These are phyloP conservation scores for Lontra canadensis DNA, from an alignment of 2,113 vertebrate species.

Conservation along the genomic window DNA sequence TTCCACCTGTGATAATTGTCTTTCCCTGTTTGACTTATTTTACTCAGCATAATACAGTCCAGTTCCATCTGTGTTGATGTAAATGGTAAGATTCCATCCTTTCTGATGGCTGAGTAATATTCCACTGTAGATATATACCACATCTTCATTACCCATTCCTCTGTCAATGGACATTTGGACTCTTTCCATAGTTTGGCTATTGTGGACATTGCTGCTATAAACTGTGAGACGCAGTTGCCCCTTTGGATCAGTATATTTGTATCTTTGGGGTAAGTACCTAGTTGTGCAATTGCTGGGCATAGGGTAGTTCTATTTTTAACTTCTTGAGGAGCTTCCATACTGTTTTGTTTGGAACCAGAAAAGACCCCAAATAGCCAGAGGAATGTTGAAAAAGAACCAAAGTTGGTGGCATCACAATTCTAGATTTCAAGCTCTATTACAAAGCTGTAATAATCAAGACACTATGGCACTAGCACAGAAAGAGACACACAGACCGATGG, in stretches of 20 bases:
- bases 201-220: background rate
- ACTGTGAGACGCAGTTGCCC: background rate
- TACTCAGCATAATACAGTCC: background rate
- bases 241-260: background rate
- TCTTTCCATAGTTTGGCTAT: background rate
- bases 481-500: background rate
- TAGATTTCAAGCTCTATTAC: background rate
- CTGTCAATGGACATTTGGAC: background rate
- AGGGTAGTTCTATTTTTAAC: background rate
- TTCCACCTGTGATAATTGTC: background rate
- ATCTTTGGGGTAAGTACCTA: background rate
- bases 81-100: background rate
- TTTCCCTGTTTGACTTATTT: background rate
- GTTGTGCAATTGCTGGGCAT: background rate
- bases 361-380: background rate
- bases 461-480: background rate
- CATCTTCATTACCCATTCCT: background rate
- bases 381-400: background rate
- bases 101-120: background rate
- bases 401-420: background rate
- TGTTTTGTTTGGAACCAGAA: background rate
- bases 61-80: background rate
- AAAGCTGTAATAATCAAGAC: background rate
- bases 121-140: background rate
- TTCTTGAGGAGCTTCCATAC: background rate